Conservation (phyloP, 92 coral and sea anemone genomes). For the Porites cylindrica region DNA sequence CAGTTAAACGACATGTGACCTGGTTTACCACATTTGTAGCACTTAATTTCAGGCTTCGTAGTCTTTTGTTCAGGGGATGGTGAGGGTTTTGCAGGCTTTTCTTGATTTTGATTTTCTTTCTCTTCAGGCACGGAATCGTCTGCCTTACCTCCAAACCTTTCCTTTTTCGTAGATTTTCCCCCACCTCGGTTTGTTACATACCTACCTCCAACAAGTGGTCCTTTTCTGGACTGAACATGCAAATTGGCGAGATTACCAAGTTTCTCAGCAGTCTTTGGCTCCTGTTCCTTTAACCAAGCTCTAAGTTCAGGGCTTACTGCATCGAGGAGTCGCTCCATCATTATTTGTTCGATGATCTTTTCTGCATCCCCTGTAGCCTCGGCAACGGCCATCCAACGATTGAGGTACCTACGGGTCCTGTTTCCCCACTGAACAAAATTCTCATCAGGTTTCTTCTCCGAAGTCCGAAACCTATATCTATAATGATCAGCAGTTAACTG, state of each 20-base stretch:
- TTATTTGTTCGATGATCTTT: slow-evolving; percentile 53
- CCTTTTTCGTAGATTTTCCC: not conserved
- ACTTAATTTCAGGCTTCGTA: slow-evolving; percentile 21
- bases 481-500: no score
- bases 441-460: no score
- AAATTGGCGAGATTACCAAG: slow-evolving; percentile 62
- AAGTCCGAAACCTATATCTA: no score
- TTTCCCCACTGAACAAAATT: slow-evolving; percentile 52
- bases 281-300: slow-evolving; percentile 67
- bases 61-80: not conserved
- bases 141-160: not conserved
- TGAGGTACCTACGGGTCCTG: slow-evolving; percentile 68
- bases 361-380: slow-evolving; percentile 54
- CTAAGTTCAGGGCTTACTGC: slow-evolving; percentile 74
- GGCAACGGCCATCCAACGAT: slow-evolving; percentile 76
- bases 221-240: slow-evolving; percentile 70
- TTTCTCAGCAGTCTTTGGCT: slow-evolving; percentile 39
- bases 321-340: slow-evolving; percentile 66
- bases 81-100: not conserved
- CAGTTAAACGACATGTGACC: slow-evolving; percentile 48
- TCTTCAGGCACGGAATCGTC: no score
- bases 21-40: slow-evolving; percentile 35
- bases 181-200: slow-evolving; percentile 16
- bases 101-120: no score
- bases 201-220: slow-evolving; percentile 65